Base-by-base conservation (phyloP, 2,113 vertebrate genomes). In the Strix uralensis region DNA sequence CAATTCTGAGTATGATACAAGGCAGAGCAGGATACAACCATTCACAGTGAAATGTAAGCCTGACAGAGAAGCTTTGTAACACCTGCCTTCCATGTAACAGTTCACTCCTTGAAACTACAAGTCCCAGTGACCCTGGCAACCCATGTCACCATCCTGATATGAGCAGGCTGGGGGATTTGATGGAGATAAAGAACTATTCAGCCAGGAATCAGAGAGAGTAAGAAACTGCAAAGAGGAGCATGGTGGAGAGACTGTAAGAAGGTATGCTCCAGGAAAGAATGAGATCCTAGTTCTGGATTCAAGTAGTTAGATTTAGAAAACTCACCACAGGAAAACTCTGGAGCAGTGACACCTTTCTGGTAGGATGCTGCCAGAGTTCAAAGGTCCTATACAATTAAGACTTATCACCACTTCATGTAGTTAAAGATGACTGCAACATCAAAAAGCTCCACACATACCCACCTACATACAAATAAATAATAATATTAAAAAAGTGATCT, bases 91-190 rank as follows among this genome's bases (percentile, higher is more conserved):
- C 22, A 26, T 1, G 1, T 15, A 73, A 32, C 34, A 88, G 34
- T 15, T 82, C 61, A 17, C 14, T 81, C n/a, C 15, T 81, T 42
- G 36, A 13, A 52, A 62, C 14, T 86, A 5, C n/a, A 63, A 46
- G n/a, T 42, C 17, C 17, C 30, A 59, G 11, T 40, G 29, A 67
- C 19, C 5, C 16, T 25, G 21, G 20, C 23, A 81, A 63, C 29
- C 6, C 1, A 0, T 47, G 8, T 1, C 4, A 86, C 51, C 25
- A 2, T 44, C 36, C 15, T 75, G 3, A 1, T 58, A 51, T 21
- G 14, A 75, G 15, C 9, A 34, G 57, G 58, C 9, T 5, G 5
- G 2, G 23, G 10, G 16, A 71, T 49, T 40, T 4, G 2, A 57
- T 54, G 40, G 25, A 82, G 18, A 40, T 32, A 75, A 51, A 58